Evolutionary conservation across 2,888 invertebrate species (phyloP).

Genomic region (Cyaniris semiargus): DNA sequence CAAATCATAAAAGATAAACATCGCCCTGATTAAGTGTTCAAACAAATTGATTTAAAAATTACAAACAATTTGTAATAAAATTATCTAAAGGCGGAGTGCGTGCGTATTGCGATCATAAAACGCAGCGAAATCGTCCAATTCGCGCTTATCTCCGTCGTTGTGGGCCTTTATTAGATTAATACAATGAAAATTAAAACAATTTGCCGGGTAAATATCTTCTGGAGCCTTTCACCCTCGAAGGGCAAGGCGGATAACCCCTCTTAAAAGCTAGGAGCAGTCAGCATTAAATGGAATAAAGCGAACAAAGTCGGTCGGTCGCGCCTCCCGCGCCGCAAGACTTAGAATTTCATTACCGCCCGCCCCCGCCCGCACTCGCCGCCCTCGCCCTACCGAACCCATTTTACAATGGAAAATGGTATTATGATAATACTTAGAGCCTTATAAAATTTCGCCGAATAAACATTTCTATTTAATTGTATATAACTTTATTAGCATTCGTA

Average conservation of each 20-base stretch:
- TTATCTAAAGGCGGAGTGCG: constrained; percentile 49
- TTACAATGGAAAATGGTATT: constrained; percentile 78
- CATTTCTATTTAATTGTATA: constrained; percentile 73
- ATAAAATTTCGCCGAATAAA: constrained; percentile 76
- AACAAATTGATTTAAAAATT: constrained; percentile 29
- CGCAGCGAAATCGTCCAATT: constrained; percentile 65
- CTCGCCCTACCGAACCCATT: constrained; percentile 71
- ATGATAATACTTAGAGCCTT: constrained; percentile 77
- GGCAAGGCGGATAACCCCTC: constrained; percentile 80
- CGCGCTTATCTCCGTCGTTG: constrained; percentile 71
- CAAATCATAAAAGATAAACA: background rate
- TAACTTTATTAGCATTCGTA: constrained; percentile 50
- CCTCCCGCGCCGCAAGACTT: constrained; percentile 57
- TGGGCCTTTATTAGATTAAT: constrained; percentile 78
- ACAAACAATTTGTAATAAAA: constrained; percentile 46
- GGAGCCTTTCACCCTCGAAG: constrained; percentile 76
- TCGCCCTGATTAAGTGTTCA: background rate
- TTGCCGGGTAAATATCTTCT: constrained; percentile 81
- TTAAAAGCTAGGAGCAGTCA: constrained; percentile 81
- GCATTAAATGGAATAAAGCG: constrained; percentile 81
- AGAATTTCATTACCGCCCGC: constrained; percentile 77
- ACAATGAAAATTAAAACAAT: constrained; percentile 82
- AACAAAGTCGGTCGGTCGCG: constrained; percentile 76
- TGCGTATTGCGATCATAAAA: constrained; percentile 63
- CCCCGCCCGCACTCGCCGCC: constrained; percentile 62